Evolutionary conservation across 1,140 invertebrate species (phyloP).

Genomic region (Ostrea denselamellosa): DNA sequence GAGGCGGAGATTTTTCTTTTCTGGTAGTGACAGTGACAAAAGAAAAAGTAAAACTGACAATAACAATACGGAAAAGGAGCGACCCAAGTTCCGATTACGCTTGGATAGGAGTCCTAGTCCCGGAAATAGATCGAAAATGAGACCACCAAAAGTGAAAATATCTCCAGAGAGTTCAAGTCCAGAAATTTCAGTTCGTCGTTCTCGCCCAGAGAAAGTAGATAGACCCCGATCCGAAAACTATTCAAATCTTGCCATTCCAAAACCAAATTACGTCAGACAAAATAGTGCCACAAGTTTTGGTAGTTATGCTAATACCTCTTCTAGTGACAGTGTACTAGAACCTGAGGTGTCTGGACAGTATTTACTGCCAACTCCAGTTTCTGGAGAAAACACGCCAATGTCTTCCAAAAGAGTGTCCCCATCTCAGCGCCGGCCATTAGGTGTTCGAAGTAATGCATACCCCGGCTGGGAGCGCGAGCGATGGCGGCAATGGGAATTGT

Average conservation of each 20-base stretch:
- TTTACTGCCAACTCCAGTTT: slow-evolving; percentile 57
- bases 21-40: slow-evolving; percentile 47
- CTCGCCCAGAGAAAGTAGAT: slow-evolving; percentile 48
- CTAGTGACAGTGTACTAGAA: slow-evolving; percentile 57
- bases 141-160: slow-evolving; percentile 61
- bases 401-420: slow-evolving; percentile 43
- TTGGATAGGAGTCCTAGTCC: slow-evolving; percentile 54
- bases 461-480: slow-evolving; percentile 62
- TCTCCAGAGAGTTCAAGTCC: slow-evolving; percentile 56
- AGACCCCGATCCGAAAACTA: slow-evolving; percentile 62
- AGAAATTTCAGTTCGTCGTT: slow-evolving; percentile 56
- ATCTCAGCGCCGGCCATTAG: slow-evolving; percentile 55
- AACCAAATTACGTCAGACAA: slow-evolving; percentile 63
- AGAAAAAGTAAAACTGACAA: slow-evolving; percentile 44
- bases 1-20: slow-evolving; percentile 51
- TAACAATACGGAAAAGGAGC: slow-evolving; percentile 50
- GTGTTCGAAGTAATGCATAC: slow-evolving; percentile 28
- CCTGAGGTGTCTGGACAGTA: slow-evolving; percentile 62
- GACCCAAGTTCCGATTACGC: slow-evolving; percentile 43
- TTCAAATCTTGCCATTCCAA: slow-evolving; percentile 66
- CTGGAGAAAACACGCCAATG: slow-evolving; percentile 46
- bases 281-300: slow-evolving; percentile 63
- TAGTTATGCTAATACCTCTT: slow-evolving; percentile 60
- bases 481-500: slow-evolving; percentile 60
- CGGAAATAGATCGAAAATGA: slow-evolving; percentile 37